These are phyloP conservation scores for Elachura formosa DNA, from an alignment of 2,113 vertebrate species.

Conservation along the genomic window DNA sequence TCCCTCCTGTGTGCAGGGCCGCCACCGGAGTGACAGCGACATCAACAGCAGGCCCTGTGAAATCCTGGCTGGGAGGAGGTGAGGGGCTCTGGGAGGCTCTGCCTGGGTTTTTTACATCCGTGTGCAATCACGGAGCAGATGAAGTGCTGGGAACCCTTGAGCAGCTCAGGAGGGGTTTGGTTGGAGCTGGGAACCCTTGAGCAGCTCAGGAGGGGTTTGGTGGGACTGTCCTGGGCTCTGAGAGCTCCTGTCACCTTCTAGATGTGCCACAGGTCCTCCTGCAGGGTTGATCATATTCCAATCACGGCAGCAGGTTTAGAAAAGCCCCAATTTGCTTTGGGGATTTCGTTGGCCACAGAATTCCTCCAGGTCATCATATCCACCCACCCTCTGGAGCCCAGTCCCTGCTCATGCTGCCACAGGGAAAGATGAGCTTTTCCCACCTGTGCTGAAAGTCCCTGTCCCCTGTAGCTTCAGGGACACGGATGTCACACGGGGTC, in stretches of 20 bases:
- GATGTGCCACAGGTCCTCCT: neutral
- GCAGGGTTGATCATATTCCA: rapidly evolving
- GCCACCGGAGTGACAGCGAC: constrained; percentile 79
- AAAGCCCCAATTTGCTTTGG: too few relatives aligned
- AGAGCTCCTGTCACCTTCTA: neutral
- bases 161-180: neutral
- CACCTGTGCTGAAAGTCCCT: neutral
- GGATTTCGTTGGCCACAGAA: neutral
- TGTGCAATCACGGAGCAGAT: rapidly evolving
- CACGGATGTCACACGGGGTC: neutral
- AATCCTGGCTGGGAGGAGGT: constrained; percentile 83
- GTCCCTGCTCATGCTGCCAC: neutral
- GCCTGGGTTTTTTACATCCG: rapidly evolving
- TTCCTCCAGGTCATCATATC: neutral
- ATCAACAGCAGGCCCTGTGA: constrained; percentile 88
- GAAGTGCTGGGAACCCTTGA: neutral
- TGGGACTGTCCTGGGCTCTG: neutral
- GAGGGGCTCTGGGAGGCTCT: neutral
- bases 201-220: neutral
- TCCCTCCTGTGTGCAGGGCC: constrained; percentile 67
- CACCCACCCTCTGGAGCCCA: rapidly evolving
- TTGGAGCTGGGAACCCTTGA: too few relatives aligned
- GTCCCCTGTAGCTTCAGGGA: rapidly evolving
- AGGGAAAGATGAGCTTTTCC: neutral
- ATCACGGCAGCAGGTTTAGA: neutral